Percentiles rank a stretch among this genome's conserved stretches.
Conservation (phyloP, 2,113 vertebrate genomes). For the Ascaphus truei region DNA sequence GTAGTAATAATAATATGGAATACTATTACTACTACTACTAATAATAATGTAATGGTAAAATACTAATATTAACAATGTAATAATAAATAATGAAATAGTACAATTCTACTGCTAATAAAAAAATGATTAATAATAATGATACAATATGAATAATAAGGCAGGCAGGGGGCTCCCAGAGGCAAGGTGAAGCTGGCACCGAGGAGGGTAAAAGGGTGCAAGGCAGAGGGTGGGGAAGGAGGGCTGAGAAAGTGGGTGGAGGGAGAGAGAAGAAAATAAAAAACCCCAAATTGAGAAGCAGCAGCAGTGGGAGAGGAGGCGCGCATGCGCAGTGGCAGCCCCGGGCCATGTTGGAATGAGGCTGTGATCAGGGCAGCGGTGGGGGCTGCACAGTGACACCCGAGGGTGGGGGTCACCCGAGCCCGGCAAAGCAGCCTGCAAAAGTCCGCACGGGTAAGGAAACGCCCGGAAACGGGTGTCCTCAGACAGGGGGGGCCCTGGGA, state of each 20-base stretch:
- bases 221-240: not conserved
- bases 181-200: not conserved
- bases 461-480: constrained; percentile 31
- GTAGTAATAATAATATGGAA: no score
- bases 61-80: no score
- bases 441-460: constrained; percentile 30
- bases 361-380: constrained; percentile 36
- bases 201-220: not conserved
- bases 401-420: constrained; percentile 23
- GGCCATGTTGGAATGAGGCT: constrained; percentile 37
- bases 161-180: not conserved
- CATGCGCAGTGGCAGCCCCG: constrained; percentile 24
- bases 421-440: constrained; percentile 25
- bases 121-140: no score
- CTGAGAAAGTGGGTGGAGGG: constrained; percentile 19
- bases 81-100: no score
- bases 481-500: constrained; percentile 6
- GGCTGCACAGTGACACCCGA: constrained; percentile 19
- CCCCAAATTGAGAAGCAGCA: constrained; percentile 23
- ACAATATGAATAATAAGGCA: not conserved
- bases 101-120: no score
- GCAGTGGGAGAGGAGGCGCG: not conserved
- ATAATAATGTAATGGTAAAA: no score
- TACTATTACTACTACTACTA: no score
- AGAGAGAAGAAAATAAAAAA: constrained; percentile 8